Evolutionary conservation across 2,113 vertebrate species (phyloP), one percentile per base, ranked within the genome.

Genomic region (Vireo altiloquus): DNA sequence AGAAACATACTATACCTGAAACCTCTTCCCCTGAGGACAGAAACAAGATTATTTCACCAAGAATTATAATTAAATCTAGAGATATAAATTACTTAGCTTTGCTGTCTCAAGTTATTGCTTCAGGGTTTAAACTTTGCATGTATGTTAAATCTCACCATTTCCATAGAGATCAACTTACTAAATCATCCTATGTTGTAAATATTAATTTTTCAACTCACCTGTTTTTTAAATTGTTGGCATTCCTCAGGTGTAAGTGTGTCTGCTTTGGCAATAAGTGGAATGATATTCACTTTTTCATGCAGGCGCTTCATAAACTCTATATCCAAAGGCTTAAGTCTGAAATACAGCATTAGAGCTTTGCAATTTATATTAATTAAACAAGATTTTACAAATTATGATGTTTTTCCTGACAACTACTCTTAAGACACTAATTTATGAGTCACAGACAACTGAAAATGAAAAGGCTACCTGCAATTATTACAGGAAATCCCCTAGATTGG

Each of bases 241-340:
- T 99, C 99, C 97, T 99, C 99, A 0, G 99, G 99, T 96, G 99
- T 99, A 94, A 99, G 99, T 56, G 99, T 99, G 97, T 99, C 99
- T 92, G 99, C 99, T 99, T 99, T 99, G 98, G 99, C 99, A 96
- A 99, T 99, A 97, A 99, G 98, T n/a, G 99, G 99, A 97, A 99
- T 99, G 96, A 99, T 99, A 94, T 99, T 99, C 97, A 99, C 99
- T 97, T 99, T 99, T 98, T 99, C 99, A 88, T 99, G 99, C 97
- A 99, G 98, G 97, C 99, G 98, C 87, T 99, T 99, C 99, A 99
- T 99, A 97, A 99, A 99, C 96, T 99, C 99, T 71, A 99, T 99
- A 97, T 99, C 99, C 98, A 99, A 98, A 23, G 99, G 99, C 96
- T 99, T 99, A 96, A 99, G 97, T 94, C 99, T 99, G 98, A 86